Base-by-base conservation (phyloP, 37 sponge, comb jelly and placozoan species). In the Crambe crambe region DNA sequence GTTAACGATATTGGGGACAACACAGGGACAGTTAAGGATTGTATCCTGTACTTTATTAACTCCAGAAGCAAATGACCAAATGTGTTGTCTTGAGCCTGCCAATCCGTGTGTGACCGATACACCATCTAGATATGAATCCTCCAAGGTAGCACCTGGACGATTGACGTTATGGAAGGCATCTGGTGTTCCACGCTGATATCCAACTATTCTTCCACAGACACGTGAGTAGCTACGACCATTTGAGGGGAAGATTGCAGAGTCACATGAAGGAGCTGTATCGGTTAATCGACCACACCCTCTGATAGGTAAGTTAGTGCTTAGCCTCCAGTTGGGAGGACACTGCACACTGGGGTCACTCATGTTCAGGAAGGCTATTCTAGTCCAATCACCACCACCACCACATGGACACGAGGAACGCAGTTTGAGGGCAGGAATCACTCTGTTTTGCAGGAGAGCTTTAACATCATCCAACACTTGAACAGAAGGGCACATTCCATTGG, bases 151-250 rank as follows among this genome's bases (percentile, higher is more conserved):
- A 4, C 6, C n/a, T 61, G 63, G 5, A 20, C 6, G 30, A 61
- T n/a, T n/a, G n/a, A n/a, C n/a, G n/a, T n/a, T n/a, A n/a, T 20
- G 30, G 6, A 27, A 27, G 15, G 25, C 63, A 61, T 23, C 18
- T 20, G 29, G 25, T 61, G 29, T 23, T 20, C 63, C 63, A 23
- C 6, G 4, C 15, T 61, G 63, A 61, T 61, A 61, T 9, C n/a
- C 63, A 29, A 23, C 15, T 9, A 61, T 61, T 27, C 63, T 61
- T 27, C 63, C 63, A 61, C 63, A 61, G n/a, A 61, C 63, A 29
- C 15, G 63, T 8, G 29, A 29, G 25, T 61, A 61, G 4, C 6
- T 27, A 27, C 29, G 30, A 21, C 63, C 63, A 47, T 47, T 47
- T 47, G 51, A 47, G 6, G 51, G 12, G 51, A 47, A 47, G 12